phyloP scores from a whole-genome alignment of 1,140 invertebrate species.

The Heliothis virescens region DNA sequence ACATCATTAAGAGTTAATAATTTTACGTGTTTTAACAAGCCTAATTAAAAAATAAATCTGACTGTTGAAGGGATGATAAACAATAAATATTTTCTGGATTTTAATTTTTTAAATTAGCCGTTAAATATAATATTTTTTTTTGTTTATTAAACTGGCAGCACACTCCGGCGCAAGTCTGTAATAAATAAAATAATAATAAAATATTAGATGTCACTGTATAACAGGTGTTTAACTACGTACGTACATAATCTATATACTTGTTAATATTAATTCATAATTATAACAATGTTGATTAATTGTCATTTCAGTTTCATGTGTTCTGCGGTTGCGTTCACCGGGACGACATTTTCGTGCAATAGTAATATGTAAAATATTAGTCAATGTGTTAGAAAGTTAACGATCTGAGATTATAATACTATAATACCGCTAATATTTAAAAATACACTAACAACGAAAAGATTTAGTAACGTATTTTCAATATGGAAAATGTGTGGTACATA shows the following conservation, averaged over 20 bases:
- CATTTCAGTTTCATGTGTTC: conserved; percentile 58
- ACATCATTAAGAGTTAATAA: background rate
- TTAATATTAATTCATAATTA: conserved; percentile 84
- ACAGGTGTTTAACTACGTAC: conserved; percentile 81
- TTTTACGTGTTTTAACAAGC: background rate
- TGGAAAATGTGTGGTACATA: too few relatives aligned
- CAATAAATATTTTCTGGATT: too few relatives aligned
- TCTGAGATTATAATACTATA: background rate
- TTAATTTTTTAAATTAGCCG: background rate
- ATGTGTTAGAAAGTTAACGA: too few relatives aligned
- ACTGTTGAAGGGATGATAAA: too few relatives aligned
- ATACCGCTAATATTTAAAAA: conserved; percentile 35
- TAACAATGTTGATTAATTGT: conserved; percentile 82
- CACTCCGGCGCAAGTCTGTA: conserved; percentile 73
- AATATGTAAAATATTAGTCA: too few relatives aligned
- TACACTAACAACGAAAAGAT: too few relatives aligned
- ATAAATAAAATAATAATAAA: conserved; percentile 66
- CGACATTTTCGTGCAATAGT: conserved; percentile 10
- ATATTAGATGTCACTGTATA: conserved; percentile 83
- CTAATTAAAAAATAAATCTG: background rate
- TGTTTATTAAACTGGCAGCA: conserved; percentile 9
- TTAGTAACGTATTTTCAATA: too few relatives aligned
- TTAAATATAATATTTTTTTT: background rate
- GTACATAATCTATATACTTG: conserved; percentile 84
- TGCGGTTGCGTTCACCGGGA: conserved; percentile 24